Evolutionary conservation across 2,797 vertebrate genomes (phyloP).

Genomic region (Phaenicophaeus curvirostris): DNA sequence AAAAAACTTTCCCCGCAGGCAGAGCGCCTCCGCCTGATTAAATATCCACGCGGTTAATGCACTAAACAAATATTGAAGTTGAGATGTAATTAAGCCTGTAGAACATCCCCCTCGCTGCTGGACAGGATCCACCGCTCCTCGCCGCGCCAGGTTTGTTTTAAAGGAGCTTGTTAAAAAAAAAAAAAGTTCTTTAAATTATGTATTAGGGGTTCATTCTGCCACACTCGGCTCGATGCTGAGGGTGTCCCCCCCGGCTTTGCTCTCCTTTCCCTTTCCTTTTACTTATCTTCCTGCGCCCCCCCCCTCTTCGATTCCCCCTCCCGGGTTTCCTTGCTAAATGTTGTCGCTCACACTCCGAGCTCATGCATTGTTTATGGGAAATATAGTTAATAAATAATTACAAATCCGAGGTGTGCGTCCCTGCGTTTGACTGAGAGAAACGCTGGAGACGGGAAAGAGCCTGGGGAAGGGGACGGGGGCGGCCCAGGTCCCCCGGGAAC

Average conservation of each 20-base stretch:
- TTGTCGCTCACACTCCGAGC: conserved; percentile 14
- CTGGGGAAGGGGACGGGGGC: not conserved
- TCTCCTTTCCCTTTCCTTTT: not conserved
- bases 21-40: conserved; percentile 16
- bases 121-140: not conserved
- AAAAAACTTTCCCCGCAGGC: not conserved
- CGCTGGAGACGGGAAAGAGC: not conserved
- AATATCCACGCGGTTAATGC: not conserved
- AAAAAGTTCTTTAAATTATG: not conserved
- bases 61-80: conserved; percentile 23
- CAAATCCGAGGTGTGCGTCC: not conserved
- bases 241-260: not conserved
- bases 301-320: not conserved
- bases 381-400: conserved; percentile 59
- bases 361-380: conserved; percentile 47
- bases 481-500: not conserved
- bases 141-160: not conserved
- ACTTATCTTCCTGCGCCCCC: not conserved
- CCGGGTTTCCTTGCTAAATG: conserved; percentile 28
- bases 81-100: not conserved
- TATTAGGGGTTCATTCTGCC: not conserved
- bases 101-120: not conserved
- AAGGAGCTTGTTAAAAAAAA: not conserved
- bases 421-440: not conserved
- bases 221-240: not conserved